A percentile compares a stretch with the other conserved stretches of the same genome.
These are phyloP conservation scores for Danionella cerebrum DNA, from an alignment of 2,113 vertebrate genomes.

Conservation along the genomic window DNA sequence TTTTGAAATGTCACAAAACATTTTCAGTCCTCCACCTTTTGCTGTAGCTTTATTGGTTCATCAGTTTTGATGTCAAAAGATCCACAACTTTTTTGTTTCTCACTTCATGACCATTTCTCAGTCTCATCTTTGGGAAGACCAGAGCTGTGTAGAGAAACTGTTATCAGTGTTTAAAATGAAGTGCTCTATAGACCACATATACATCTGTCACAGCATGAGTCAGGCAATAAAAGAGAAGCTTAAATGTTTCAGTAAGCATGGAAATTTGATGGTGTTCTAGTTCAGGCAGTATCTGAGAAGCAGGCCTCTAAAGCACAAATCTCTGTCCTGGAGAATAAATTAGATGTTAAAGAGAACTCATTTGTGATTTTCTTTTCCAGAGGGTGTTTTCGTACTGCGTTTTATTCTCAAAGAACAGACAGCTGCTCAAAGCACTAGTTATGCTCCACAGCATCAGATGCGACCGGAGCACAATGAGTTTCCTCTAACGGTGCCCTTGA, in stretches of 20 bases:
- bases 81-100: too few relatives aligned
- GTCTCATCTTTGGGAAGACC: background rate
- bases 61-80: too few relatives aligned
- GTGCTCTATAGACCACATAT: background rate
- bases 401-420: conserved; percentile 1
- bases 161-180: conserved; percentile 2
- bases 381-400: background rate
- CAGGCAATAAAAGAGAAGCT: background rate
- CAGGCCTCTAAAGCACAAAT: background rate
- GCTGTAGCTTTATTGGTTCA: too few relatives aligned
- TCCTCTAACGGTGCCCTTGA: background rate
- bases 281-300: background rate
- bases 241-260: background rate
- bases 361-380: background rate
- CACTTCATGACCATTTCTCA: conserved; percentile 2
- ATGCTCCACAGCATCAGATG: background rate
- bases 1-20: too few relatives aligned
- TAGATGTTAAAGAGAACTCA: background rate
- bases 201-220: background rate
- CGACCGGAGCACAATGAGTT: background rate
- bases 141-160: background rate
- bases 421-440: background rate
- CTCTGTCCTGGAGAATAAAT: background rate
- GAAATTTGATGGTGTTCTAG: background rate
- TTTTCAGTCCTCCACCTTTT: too few relatives aligned